Percentiles rank a stretch among this genome's conserved stretches.
Evolutionary conservation across 2,113 vertebrate genomes (phyloP).

Genomic region (Ptilonorhynchus violaceus): DNA sequence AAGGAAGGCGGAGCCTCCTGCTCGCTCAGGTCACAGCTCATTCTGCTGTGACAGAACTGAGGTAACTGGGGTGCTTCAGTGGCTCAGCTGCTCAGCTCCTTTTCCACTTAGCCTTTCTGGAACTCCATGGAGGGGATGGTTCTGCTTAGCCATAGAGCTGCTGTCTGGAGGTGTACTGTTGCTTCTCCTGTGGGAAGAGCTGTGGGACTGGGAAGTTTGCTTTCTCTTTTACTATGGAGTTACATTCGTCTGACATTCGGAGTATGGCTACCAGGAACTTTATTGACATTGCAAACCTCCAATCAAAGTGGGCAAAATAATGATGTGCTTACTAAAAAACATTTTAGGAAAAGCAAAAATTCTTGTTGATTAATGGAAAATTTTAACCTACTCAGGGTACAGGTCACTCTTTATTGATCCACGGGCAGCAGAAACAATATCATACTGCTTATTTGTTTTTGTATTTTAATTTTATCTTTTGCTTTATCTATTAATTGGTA

Average conservation of each 20-base stretch:
- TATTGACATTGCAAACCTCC: background rate
- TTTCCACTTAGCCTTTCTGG: background rate
- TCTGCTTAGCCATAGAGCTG: background rate
- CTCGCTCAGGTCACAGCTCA: background rate
- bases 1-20: background rate
- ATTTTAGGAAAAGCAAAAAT: background rate
- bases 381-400: background rate
- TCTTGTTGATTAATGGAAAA: background rate
- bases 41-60: background rate
- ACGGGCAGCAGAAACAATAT: background rate
- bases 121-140: background rate
- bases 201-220: background rate
- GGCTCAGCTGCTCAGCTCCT: background rate
- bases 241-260: background rate
- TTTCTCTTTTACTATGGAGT: background rate
- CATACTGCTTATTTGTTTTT: background rate
- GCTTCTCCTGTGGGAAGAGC: background rate
- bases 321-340: background rate
- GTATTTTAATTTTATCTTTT: background rate
- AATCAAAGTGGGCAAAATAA: background rate
- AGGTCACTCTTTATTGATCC: background rate
- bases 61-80: background rate
- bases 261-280: background rate
- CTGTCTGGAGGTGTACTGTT: background rate
- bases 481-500: background rate